Evolutionary conservation across 2,888 invertebrate genomes (phyloP), one percentile per base, ranked within the genome.

Genomic region (Parnassius smintheus): DNA sequence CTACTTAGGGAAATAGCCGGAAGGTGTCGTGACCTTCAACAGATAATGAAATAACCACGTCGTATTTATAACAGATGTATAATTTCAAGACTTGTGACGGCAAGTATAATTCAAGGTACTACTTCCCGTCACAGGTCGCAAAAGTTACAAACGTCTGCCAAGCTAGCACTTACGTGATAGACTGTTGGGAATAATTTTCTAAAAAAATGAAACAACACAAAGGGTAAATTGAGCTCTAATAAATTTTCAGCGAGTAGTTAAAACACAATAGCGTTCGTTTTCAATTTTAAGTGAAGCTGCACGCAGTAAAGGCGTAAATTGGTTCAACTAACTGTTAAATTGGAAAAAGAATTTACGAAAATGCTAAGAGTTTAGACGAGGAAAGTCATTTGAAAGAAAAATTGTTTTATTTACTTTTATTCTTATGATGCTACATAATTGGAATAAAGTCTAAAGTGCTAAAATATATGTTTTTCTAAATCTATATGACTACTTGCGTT

Each of bases 241-340:
- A 41, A 54, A 62, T 44, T 54, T 58, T 57, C 48, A 62, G 53
- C 25, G 52, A 62, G 46, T 58, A 45, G 58, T 58, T 44, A 58
- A 49, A 54, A 58, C 44, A 58, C 54, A 54, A 58, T 58, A 35
- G 62, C 49, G 18, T 57, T 49, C 57, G 49, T 62, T 62, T 57
- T 52, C 53, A 41, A 54, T 57, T 57, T 58, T 58, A 62, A 58
- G 55, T 58, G 54, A 45, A 1, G 50, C 62, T 58, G 62, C 54
- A 50, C 54, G 49, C 54, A 49, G 62, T 58, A 22, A 62, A 49
- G 25, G 53, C 50, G 48, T 44, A 62, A 62, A 58, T 62, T 62
- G 58, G 54, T 35, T 51, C 52, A 61, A 62, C 52, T 57, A 58
- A 59, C 53, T 48, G 13, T 59, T 58, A 58, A 62, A 58, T 53